phyloP scores from a whole-genome alignment of 1,140 invertebrate species.

The Palaemon carinicauda region DNA sequence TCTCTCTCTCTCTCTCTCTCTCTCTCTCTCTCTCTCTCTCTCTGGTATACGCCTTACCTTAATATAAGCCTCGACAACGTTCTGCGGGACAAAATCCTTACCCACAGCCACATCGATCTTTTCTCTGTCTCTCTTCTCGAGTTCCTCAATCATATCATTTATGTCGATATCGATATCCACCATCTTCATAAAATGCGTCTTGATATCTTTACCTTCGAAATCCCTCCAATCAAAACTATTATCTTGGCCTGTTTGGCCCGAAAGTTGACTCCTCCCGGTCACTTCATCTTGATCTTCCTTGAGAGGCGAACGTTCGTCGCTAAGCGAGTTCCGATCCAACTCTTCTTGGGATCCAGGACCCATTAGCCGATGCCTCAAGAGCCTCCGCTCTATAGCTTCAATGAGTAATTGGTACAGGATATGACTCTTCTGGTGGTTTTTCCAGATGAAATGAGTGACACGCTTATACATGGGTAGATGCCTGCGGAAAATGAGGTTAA shows the following conservation, averaged over 20 bases:
- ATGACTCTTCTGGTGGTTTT: slow-evolving; percentile 78
- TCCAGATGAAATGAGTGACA: slow-evolving; percentile 70
- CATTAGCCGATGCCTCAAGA: background rate
- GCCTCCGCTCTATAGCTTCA: slow-evolving; percentile 14
- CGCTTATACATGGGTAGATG: slow-evolving; percentile 70
- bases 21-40: too few species aligned
- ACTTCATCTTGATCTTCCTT: too few species aligned
- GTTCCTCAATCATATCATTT: background rate
- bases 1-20: too few species aligned
- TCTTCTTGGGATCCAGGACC: background rate
- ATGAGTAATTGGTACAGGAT: slow-evolving; percentile 76
- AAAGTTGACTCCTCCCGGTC: too few species aligned
- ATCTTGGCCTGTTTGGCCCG: too few species aligned
- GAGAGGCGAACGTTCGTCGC: too few species aligned
- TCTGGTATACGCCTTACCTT: slow-evolving; percentile 47
- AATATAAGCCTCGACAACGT: slow-evolving; percentile 34
- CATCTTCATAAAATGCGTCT: too few species aligned
- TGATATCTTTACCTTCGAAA: too few species aligned
- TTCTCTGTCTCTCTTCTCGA: background rate
- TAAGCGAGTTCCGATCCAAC: too few species aligned
- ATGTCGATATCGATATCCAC: background rate
- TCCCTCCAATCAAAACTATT: too few species aligned
- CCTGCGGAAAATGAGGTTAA: slow-evolving; percentile 61
- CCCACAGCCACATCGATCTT: background rate
- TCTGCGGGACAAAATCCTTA: background rate